These are phyloP conservation scores for Lordiphosa clarofinis DNA, from an alignment of 1,140 invertebrate species.

Conservation along the genomic window DNA sequence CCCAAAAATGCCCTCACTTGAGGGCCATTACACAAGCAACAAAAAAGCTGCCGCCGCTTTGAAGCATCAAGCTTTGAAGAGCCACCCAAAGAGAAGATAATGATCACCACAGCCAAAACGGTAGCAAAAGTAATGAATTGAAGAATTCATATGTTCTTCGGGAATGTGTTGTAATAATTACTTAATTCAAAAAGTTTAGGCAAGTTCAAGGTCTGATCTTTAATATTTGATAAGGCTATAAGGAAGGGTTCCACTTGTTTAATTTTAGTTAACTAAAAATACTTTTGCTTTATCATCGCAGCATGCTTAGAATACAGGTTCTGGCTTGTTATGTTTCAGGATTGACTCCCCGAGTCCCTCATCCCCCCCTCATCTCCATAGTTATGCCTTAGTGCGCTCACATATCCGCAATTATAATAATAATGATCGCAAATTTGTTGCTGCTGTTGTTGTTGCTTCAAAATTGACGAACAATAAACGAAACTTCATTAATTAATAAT, in stretches of 20 bases:
- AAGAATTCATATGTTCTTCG: background rate
- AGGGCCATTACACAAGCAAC: slow-evolving; percentile 53
- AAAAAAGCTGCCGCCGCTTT: slow-evolving; percentile 11
- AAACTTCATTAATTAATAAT: slow-evolving; percentile 63
- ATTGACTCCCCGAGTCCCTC: too few relatives aligned
- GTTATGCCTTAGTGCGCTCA: too few relatives aligned
- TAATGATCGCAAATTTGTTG: slow-evolving; percentile 49
- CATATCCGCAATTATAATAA: slow-evolving; percentile 72
- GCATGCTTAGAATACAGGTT: background rate
- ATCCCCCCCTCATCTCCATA: too few relatives aligned
- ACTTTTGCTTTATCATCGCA: slow-evolving; percentile 33
- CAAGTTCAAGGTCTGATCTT: slow-evolving; percentile 1
- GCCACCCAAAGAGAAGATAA: slow-evolving; percentile 7
- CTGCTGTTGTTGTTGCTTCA: slow-evolving; percentile 36
- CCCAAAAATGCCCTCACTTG: slow-evolving; percentile 60
- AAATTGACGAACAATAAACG: slow-evolving; percentile 16
- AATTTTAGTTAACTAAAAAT: slow-evolving; percentile 29
- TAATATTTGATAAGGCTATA: too few relatives aligned
- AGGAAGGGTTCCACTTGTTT: too few relatives aligned
- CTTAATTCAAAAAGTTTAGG: background rate
- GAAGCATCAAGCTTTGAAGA: slow-evolving; percentile 5
- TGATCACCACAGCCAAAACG: slow-evolving; percentile 5
- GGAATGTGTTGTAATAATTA: background rate
- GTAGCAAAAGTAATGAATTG: slow-evolving; percentile 4
- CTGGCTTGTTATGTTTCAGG: slow-evolving; percentile 8